Conservation (phyloP, 2,113 vertebrate species). For the Sciurus niger region DNA sequence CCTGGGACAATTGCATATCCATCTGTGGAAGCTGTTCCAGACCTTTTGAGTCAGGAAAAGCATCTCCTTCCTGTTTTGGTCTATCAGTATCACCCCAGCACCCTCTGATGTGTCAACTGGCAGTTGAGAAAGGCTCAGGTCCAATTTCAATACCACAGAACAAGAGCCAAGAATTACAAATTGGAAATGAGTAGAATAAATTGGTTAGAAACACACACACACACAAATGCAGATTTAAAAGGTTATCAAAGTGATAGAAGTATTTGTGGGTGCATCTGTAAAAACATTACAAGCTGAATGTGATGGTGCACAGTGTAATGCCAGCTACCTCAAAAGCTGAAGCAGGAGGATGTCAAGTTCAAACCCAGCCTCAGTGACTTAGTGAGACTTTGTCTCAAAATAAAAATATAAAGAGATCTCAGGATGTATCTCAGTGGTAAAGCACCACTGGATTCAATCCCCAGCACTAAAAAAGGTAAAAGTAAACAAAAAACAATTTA, state of each 20-base stretch:
- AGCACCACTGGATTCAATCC: neutral
- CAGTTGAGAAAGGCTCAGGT: neutral
- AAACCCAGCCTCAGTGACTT: neutral
- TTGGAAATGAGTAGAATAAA: slow-evolving; percentile 18
- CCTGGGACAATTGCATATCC: too few species aligned
- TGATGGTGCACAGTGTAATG: neutral
- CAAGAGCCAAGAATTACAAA: neutral
- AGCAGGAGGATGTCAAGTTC: neutral
- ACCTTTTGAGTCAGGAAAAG: neutral
- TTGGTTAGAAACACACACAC: neutral
- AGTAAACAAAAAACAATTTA: too few species aligned
- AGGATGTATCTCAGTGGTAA: neutral
- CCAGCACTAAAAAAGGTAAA: neutral
- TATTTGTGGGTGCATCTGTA: neutral
- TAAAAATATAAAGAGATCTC: neutral
- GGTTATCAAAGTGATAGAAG: neutral
- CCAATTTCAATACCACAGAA: neutral
- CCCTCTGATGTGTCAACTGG: neutral
- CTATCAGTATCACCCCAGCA: neutral
- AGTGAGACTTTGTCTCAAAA: neutral
- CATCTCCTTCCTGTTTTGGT: neutral
- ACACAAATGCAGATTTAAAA: neutral
- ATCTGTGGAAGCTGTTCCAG: neutral
- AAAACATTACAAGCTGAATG: neutral
- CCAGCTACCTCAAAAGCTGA: neutral